Evolutionary conservation across 2,113 vertebrate genomes (phyloP).

Genomic region (Ailuropoda melanoleuca): DNA sequence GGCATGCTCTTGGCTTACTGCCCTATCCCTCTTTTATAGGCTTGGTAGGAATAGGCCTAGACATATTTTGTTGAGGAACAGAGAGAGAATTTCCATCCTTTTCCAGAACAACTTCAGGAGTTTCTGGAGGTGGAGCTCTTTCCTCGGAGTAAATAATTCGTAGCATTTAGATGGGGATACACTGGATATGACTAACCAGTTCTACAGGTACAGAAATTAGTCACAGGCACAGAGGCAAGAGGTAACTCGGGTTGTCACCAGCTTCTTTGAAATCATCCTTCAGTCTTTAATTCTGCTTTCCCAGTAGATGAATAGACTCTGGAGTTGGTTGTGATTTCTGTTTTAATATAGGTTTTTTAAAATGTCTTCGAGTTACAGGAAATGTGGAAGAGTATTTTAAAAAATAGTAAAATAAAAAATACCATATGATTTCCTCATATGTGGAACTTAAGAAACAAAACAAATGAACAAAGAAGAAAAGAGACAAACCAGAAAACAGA

Average conservation of each 20-base stretch:
- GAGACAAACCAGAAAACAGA: neutral
- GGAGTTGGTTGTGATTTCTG: neutral
- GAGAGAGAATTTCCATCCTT: neutral
- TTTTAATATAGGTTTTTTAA: neutral
- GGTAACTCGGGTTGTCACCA: neutral
- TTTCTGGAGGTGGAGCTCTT: neutral
- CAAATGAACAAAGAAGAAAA: neutral
- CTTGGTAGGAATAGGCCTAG: neutral
- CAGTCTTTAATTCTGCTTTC: neutral
- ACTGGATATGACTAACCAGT: neutral
- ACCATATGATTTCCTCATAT: neutral
- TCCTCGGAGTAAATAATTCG: neutral
- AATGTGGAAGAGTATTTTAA: neutral
- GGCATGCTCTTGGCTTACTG: neutral
- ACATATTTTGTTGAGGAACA: neutral
- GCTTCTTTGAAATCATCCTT: neutral
- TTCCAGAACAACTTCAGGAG: neutral
- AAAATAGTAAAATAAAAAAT: neutral
- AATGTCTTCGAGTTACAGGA: slow-evolving; percentile 1
- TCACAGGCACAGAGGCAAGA: neutral
- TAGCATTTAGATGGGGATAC: neutral
- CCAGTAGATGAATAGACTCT: neutral
- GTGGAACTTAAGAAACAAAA: neutral
- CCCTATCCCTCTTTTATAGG: neutral
- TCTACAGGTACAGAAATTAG: neutral